These are phyloP conservation scores for Thalassophryne amazonica DNA, from an alignment of 2,797 vertebrate genomes.

Conservation along the genomic window DNA sequence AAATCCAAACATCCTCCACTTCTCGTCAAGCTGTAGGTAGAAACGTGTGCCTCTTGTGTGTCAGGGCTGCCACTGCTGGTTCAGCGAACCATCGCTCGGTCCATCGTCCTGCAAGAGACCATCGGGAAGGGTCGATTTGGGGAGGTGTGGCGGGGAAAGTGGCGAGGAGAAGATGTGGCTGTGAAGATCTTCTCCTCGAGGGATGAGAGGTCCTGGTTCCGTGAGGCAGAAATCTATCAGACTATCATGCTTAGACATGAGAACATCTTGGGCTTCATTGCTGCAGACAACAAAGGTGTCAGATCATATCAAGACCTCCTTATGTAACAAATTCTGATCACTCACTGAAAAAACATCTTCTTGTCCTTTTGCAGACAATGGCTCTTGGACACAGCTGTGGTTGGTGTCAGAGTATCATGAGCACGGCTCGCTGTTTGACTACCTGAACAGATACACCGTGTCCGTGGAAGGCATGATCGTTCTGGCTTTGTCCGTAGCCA, in stretches of 20 bases:
- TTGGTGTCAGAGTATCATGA: constrained; percentile 97
- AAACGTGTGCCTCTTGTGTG: neutral
- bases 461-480: constrained; percentile 84
- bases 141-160: constrained; percentile 94
- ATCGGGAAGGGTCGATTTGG: constrained; percentile 95
- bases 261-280: constrained; percentile 96
- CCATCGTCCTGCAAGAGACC: constrained; percentile 93
- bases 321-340: neutral
- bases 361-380: constrained; percentile 87
- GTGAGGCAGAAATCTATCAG: constrained; percentile 97
- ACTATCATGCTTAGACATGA: constrained; percentile 96
- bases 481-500: constrained; percentile 86
- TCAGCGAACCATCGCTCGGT: constrained; percentile 94
- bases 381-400: constrained; percentile 97
- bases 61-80: constrained; percentile 92
- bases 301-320: neutral
- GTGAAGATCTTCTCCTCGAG: constrained; percentile 98
- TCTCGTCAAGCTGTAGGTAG: neutral
- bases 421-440: constrained; percentile 92
- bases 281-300: constrained; percentile 96
- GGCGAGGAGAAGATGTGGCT: constrained; percentile 95
- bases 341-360: too few relatives aligned
- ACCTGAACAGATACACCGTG: constrained; percentile 89
- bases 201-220: constrained; percentile 96
- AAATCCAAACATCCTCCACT: too few relatives aligned